phyloP scores from a whole-genome alignment of 2,113 vertebrate species.

The Paramormyrops kingsleyae region DNA sequence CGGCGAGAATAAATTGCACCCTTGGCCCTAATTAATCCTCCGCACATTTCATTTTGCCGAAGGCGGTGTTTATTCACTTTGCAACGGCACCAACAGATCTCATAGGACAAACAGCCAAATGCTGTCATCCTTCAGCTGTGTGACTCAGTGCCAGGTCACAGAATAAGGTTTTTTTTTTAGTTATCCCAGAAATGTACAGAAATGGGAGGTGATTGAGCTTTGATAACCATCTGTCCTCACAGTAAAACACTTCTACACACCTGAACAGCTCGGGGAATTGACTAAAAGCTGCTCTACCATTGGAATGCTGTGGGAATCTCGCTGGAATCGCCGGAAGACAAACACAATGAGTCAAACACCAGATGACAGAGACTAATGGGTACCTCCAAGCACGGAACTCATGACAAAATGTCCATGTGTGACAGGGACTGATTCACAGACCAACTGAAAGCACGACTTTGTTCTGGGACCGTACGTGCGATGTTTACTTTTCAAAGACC shows the following conservation, averaged over 20 bases:
- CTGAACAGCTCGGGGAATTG: neutral
- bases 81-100: neutral
- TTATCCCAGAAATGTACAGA: neutral
- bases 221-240: neutral
- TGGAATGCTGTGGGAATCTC: neutral
- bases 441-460: neutral
- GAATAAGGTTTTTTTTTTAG: neutral
- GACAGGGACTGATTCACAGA: neutral
- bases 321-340: neutral
- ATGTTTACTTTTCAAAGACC: neutral
- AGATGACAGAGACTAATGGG: neutral
- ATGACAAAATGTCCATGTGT: neutral
- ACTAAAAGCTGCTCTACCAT: neutral
- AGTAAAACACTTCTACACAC: neutral
- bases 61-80: slow-evolving; percentile 7
- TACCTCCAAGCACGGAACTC: neutral
- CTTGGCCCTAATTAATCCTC: neutral
- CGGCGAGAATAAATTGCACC: neutral
- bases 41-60: neutral
- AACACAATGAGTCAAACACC: neutral
- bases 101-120: neutral
- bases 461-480: neutral
- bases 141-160: neutral
- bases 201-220: neutral
- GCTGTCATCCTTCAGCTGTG: neutral